A percentile compares a stretch with the other conserved stretches of the same genome.
phyloP scores from a whole-genome alignment of 1,140 invertebrate species.

The Watersipora subatra region DNA sequence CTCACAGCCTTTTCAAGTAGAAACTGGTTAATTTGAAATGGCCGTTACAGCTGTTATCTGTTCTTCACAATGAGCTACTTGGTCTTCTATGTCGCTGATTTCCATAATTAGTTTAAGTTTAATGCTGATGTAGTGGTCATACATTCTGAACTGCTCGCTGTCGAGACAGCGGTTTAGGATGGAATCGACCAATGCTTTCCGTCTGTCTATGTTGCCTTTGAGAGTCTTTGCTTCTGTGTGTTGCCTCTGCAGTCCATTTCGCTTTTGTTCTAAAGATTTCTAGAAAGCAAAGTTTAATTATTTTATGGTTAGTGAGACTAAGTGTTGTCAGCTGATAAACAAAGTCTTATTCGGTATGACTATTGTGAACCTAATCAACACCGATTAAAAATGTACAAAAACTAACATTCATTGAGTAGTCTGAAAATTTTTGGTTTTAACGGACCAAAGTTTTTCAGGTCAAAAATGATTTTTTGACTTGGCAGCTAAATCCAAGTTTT shows the following conservation, averaged over 20 bases:
- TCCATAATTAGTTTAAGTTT: constrained; percentile 79
- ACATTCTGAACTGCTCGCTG: constrained; percentile 63
- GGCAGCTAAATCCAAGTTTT: too few species aligned
- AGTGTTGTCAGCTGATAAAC: too few species aligned
- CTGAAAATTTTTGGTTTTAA: too few species aligned
- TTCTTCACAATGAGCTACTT: constrained; percentile 72
- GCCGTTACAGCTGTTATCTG: constrained; percentile 47
- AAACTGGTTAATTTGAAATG: too few species aligned
- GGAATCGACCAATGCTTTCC: constrained; percentile 58
- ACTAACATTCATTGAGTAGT: too few species aligned
- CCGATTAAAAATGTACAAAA: too few species aligned
- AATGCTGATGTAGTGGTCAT: constrained; percentile 77
- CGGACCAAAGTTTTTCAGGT: too few species aligned
- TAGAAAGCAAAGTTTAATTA: constrained; percentile 45
- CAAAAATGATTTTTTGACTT: too few species aligned
- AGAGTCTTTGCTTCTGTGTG: constrained; percentile 69
- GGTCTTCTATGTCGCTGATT: constrained; percentile 67
- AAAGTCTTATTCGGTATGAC: too few species aligned
- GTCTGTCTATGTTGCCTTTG: constrained; percentile 67
- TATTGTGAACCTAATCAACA: too few species aligned
- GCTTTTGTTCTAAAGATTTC: constrained; percentile 61
- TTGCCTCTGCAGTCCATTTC: constrained; percentile 62
- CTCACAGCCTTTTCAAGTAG: too few species aligned
- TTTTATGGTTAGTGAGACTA: too few species aligned
- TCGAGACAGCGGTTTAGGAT: constrained; percentile 62